Percentiles rank a stretch among this genome's conserved stretches.
These are phyloP conservation scores for Nothoprocta perdicaria DNA, from an alignment of 2,113 vertebrate species.

Conservation along the genomic window DNA sequence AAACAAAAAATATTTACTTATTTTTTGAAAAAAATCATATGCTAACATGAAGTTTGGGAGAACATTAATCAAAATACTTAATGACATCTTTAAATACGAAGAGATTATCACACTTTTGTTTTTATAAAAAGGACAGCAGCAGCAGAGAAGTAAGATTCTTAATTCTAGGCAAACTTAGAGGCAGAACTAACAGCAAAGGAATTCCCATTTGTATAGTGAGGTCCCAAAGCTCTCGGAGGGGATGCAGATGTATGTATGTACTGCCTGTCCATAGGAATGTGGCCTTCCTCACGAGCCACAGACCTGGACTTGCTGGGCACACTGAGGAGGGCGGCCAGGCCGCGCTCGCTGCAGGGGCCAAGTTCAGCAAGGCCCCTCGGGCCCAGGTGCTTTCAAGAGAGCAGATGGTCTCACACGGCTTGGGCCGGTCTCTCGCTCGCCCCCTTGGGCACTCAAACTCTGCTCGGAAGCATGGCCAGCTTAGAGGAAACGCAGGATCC, in stretches of 20 bases:
- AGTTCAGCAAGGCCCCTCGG: not conserved
- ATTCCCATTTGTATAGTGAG: constrained; percentile 19
- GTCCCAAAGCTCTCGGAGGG: not conserved
- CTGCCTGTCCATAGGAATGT: not conserved
- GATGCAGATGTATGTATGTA: constrained; percentile 34
- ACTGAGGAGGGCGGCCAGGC: not conserved
- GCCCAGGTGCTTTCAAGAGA: not conserved
- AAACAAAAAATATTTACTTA: not conserved
- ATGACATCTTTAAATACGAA: not conserved
- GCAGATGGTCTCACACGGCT: not conserved
- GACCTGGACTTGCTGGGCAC: constrained; percentile 19
- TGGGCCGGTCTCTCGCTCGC: not conserved
- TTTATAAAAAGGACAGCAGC: not conserved
- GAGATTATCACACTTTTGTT: not conserved
- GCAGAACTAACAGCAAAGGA: not conserved
- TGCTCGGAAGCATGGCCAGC: constrained; percentile 19
- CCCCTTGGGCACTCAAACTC: not conserved
- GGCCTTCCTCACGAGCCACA: constrained; percentile 35
- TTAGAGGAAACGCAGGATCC: constrained; percentile 8
- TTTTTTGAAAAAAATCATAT: not conserved
- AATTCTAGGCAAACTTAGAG: constrained; percentile 12
- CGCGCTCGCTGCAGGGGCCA: not conserved
- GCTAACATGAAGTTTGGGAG: not conserved
- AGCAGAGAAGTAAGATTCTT: not conserved
- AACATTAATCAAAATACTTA: not conserved